phyloP scores from a whole-genome alignment of 2,113 vertebrate species.

The Catharus fuscescens region DNA sequence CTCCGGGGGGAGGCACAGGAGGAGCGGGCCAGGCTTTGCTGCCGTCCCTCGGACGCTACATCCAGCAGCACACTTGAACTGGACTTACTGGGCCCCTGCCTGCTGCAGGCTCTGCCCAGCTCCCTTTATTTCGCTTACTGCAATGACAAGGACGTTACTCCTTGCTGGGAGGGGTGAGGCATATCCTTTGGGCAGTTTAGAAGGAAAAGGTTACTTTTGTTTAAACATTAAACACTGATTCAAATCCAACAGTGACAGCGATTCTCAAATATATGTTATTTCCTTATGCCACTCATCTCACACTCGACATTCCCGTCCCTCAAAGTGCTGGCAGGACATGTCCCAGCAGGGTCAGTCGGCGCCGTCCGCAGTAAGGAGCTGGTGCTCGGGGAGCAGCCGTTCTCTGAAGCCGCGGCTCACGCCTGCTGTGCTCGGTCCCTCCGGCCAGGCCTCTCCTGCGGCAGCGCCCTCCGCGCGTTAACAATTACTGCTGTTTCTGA shows the following conservation, averaged over 20 bases:
- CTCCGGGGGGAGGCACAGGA: neutral
- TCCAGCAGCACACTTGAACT: neutral
- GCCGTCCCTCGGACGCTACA: neutral
- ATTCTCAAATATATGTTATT: constrained; percentile 23
- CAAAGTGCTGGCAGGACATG: constrained; percentile 40
- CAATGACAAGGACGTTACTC: neutral
- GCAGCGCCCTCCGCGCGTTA: constrained; percentile 74
- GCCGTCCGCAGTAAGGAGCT: constrained; percentile 62
- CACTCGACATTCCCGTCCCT: constrained; percentile 66
- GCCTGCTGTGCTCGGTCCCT: constrained; percentile 62
- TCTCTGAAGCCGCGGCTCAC: constrained; percentile 56
- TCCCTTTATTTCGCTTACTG: neutral
- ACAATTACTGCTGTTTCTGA: constrained; percentile 99
- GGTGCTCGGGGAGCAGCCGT: constrained; percentile 52
- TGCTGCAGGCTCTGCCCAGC: constrained; percentile 26
- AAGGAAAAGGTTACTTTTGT: constrained; percentile 61
- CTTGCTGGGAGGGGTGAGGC: constrained; percentile 53
- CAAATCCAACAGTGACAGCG: constrained; percentile 57
- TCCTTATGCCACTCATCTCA: constrained; percentile 70
- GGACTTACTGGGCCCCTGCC: constrained; percentile 1
- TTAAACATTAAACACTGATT: constrained; percentile 63
- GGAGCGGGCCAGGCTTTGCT: neutral
- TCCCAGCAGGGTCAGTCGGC: constrained; percentile 64
- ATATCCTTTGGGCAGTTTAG: constrained; percentile 43
- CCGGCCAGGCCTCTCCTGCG: constrained; percentile 55